Evolutionary conservation across 2,113 vertebrate species (phyloP), one percentile per base, ranked within the genome.

Genomic region (Lagopus muta): DNA sequence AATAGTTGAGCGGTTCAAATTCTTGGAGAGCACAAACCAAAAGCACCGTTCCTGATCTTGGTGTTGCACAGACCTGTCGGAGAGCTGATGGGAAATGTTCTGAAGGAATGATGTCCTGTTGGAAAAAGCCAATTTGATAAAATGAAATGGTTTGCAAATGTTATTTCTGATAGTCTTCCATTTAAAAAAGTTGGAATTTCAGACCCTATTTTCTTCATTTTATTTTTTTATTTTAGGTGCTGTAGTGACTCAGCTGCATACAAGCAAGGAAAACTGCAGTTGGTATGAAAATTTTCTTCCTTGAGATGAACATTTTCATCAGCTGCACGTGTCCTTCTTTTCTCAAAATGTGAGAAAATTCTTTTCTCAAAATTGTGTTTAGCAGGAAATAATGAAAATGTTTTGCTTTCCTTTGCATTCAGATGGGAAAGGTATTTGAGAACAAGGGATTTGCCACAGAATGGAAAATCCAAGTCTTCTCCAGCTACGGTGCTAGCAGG

Each of bases 401-500:
- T 81, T 94, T 93, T 83, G 54, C 47, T 94, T 95, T 92, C 52
- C 80, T 86, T 75, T 71, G 24, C 42, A 60, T 75, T 64, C 70
- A 88, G 86, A 74, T 69, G 86, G 88, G 76, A 93, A 93, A 93
- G 57, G 48, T n/a, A 72, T 81, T 88, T 86, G 83, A 86, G 93
- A 95, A 43, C 73, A 74, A 24, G 61, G 47, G 80, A 75, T 94
- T 93, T 92, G 71, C 88, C 90, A 75, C 86, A 54, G 88, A 61
- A 75, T 66, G 95, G 95, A 95, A 95, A 90, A 73, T 69, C 40
- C 5, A 1, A 13, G 52, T 72, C 34, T 27, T 13, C 48, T 94
- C 77, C 90, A 90, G 83, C 80, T 48, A 17, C 0, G 4, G 22
- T 10, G 1, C 64, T 90, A 21, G 3, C 93, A 95, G 93, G 95